Conservation (phyloP, 2,113 vertebrate genomes). For the Labeo catla region DNA sequence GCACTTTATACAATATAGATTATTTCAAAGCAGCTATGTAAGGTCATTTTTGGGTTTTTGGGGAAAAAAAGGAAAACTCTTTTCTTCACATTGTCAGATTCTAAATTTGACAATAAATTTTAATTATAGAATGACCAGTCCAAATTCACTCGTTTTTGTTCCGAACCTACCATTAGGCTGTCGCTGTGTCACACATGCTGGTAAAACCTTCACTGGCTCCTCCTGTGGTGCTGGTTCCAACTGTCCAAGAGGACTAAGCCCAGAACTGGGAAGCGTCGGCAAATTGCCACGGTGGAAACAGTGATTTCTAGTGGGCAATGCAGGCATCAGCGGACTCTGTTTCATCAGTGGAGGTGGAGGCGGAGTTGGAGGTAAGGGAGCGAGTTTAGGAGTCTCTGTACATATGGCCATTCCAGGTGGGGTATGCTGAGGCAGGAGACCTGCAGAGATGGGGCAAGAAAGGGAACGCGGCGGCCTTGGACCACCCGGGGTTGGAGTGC, state of each 20-base stretch:
- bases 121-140: too few species aligned
- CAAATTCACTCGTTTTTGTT: background rate
- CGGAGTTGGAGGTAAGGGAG: conserved; percentile 50
- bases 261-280: conserved; percentile 67
- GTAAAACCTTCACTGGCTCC: conserved; percentile 69
- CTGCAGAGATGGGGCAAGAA: conserved; percentile 75
- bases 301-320: conserved; percentile 72
- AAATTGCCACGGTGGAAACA: conserved; percentile 74
- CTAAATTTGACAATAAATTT: too few species aligned
- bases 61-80: too few species aligned
- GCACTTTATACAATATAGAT: too few species aligned
- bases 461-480: conserved; percentile 75
- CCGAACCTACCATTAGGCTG: conserved; percentile 80
- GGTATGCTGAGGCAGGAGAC: conserved; percentile 74
- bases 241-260: conserved; percentile 68
- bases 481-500: conserved; percentile 76
- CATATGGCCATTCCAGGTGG: conserved; percentile 55
- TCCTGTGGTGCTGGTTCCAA: conserved; percentile 67
- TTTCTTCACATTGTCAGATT: too few species aligned
- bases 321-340: conserved; percentile 57
- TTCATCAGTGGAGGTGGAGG: conserved; percentile 62
- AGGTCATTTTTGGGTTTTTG: too few species aligned
- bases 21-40: too few species aligned
- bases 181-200: conserved; percentile 69
- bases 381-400: conserved; percentile 37